Evolutionary conservation across 2,113 vertebrate species (phyloP), one percentile per base, ranked within the genome.

Genomic region (Bolborhynchus lineola): DNA sequence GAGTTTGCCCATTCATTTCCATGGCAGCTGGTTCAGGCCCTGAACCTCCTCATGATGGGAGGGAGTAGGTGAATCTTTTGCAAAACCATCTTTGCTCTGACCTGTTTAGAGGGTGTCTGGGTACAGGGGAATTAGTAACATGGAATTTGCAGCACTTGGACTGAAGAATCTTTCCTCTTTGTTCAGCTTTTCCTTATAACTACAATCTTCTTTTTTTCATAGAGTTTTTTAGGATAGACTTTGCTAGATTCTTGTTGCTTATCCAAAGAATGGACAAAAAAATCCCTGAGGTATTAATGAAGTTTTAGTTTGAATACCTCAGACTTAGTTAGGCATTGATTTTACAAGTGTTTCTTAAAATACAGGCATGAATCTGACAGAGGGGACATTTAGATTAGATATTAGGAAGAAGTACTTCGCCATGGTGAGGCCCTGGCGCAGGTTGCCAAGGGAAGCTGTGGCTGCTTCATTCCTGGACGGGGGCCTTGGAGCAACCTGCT

Each of bases 221-320:
- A 8, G 21, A 9, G 35, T 9, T 26, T 72, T 69, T 80, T 44
- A 64, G 47, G 21, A 18, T 19, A 71, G 50, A 15, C 20, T 75
- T 53, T 8, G 7, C 10, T n/a, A 24, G 65, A 46, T 64, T 79
- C 37, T 47, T 41, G 4, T 23, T 15, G 11, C 19, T 13, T 41
- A 7, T 31, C 15, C 26, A 59, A 91, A 64, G 28, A 84, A 71
- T 3, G 13, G 28, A 42, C 11, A 44, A 63, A 49, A 31, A 6
- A 29, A 0, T 0, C 17, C 17, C 16, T 15, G 25, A 4, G 4
- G 17, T 23, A 37, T 41, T 17, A 70, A 11, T 17, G 15, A 82
- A 70, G 46, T 15, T 6, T 50, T 67, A 12, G 8, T 75, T 37
- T 71, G 8, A 70, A n/a, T 39, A 41, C 16, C 19, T 87, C 41